Evolutionary conservation across 2,113 vertebrate species (phyloP).

Genomic region (Penelope pileata): DNA sequence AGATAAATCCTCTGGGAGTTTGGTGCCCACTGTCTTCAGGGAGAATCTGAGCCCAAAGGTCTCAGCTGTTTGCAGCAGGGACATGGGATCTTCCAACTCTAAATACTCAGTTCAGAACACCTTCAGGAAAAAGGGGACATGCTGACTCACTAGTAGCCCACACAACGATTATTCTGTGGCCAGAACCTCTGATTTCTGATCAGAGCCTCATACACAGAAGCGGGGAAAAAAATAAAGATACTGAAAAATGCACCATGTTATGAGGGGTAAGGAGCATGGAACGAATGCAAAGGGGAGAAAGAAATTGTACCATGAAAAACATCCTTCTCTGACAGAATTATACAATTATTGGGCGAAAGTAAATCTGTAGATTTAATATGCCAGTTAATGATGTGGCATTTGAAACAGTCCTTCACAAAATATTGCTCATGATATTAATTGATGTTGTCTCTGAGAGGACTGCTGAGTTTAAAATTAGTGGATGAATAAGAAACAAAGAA

Average conservation of each 20-base stretch:
- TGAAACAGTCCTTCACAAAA: background rate
- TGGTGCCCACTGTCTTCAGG: background rate
- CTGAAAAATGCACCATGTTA: background rate
- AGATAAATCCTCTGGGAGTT: background rate
- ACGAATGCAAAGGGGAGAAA: background rate
- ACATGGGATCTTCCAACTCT: background rate
- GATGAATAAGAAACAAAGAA: background rate
- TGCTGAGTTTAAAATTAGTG: constrained; percentile 18
- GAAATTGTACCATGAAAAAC: background rate
- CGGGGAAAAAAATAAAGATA: background rate
- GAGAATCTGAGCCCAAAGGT: background rate
- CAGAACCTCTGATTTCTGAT: background rate
- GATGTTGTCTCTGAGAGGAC: background rate
- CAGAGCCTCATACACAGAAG: background rate
- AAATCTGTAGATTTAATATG: constrained; percentile 43
- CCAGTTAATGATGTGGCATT: constrained; percentile 42
- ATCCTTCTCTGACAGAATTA: background rate
- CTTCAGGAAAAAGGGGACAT: background rate
- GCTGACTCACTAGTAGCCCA: background rate
- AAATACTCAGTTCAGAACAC: background rate
- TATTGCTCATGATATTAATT: constrained; percentile 1
- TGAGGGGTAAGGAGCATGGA: background rate
- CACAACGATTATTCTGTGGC: background rate
- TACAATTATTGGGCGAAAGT: constrained; percentile 24
- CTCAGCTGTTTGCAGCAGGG: background rate